A percentile compares a stretch with the other conserved stretches of the same genome.
These are phyloP conservation scores for Caenorhabditis macrosperma DNA, from an alignment of 2,888 invertebrate species.

Conservation along the genomic window DNA sequence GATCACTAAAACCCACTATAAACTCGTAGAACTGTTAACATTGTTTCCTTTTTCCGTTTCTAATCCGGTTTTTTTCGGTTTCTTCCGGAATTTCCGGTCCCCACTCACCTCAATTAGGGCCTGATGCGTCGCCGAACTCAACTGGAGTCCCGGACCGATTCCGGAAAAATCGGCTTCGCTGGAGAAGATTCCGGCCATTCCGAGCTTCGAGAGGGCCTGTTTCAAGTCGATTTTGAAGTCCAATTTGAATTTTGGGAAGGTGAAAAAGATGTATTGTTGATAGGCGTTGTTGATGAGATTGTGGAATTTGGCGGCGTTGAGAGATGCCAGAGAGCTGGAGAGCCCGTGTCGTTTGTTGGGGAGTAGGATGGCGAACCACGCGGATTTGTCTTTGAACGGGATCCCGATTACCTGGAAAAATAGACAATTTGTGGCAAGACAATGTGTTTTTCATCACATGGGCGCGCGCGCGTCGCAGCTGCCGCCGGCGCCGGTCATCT, in stretches of 20 bases:
- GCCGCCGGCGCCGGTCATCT: neutral
- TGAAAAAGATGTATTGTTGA: conserved; percentile 18
- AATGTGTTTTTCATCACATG: no score
- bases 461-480: neutral
- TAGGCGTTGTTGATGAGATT: conserved; percentile 33
- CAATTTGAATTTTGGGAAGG: conserved; percentile 61
- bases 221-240: conserved; percentile 52
- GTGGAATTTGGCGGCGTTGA: conserved; percentile 37
- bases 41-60: no score
- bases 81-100: neutral
- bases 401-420: conserved; percentile 43
- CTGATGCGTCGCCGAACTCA: conserved; percentile 72
- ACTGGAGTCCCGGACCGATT: conserved; percentile 57
- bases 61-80: no score
- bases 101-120: conserved; percentile 72
- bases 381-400: conserved; percentile 51
- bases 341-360: conserved; percentile 21
- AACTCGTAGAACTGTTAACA: no score
- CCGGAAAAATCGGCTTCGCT: conserved; percentile 54
- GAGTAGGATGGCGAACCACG: conserved; percentile 43
- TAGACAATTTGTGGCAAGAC: no score
- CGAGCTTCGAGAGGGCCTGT: conserved; percentile 34
- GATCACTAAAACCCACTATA: no score
- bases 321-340: conserved; percentile 7
- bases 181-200: conserved; percentile 48